Conservation (phyloP, 2,797 vertebrate species). For the Lateolabrax maculatus region DNA sequence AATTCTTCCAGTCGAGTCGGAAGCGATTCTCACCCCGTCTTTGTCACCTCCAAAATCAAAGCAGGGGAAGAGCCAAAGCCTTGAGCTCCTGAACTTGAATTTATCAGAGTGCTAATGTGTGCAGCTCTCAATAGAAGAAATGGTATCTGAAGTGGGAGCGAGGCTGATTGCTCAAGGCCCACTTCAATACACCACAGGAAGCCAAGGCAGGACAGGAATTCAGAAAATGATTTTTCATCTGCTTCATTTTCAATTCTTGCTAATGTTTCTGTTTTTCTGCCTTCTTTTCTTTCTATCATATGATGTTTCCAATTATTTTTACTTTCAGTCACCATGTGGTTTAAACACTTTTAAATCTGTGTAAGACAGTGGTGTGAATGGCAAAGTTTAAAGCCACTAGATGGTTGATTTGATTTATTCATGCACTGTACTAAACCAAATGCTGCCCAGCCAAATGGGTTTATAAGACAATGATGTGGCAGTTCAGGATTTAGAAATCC, state of each 20-base stretch:
- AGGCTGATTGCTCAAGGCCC: slow-evolving; percentile 42
- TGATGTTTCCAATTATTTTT: not conserved
- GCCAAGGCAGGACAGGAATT: slow-evolving; percentile 17
- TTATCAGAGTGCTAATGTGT: slow-evolving; percentile 41
- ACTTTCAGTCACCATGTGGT: not conserved
- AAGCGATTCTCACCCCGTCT: slow-evolving; percentile 32
- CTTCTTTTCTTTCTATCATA: not conserved
- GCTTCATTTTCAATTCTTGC: not conserved
- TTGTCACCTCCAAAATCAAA: slow-evolving; percentile 54
- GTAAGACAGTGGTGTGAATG: not conserved
- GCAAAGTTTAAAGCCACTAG: not conserved
- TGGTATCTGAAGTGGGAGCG: slow-evolving; percentile 37
- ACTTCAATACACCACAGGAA: slow-evolving; percentile 22
- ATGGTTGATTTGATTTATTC: not conserved
- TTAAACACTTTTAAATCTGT: not conserved
- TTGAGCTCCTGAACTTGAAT: slow-evolving; percentile 32
- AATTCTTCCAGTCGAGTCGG: slow-evolving; percentile 43
- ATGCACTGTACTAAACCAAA: not conserved
- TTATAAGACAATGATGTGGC: not conserved
- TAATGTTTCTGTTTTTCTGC: slow-evolving; percentile 4
- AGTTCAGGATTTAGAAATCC: not conserved
- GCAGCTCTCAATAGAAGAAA: slow-evolving; percentile 31
- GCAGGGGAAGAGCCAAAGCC: slow-evolving; percentile 15
- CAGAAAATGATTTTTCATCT: not conserved
- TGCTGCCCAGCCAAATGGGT: not conserved